Base-by-base conservation (phyloP, 64 coral and sea anemone species). In the Porites lutea region DNA sequence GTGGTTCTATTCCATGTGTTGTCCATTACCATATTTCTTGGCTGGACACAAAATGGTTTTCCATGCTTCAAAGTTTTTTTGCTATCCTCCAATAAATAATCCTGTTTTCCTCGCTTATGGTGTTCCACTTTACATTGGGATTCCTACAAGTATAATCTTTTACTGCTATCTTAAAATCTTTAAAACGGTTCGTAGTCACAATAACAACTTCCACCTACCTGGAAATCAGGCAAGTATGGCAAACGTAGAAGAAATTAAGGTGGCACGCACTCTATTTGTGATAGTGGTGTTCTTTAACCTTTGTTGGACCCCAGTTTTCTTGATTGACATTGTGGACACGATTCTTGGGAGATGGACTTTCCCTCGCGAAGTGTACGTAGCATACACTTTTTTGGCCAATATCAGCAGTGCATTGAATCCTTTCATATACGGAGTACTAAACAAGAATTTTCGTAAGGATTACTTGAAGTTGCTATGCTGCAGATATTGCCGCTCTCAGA, bases 161-260 rank as follows among this genome's bases (percentile, higher is more conserved):
- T 91, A 59, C 49, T 91, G 89, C 20, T 83, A 73, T 52, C 74
- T 73, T 22, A 83, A 49, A 27, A 79, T 91, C 11, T 91, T 80
- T 47, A 48, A 59, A 60, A 44, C 46, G 6, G 89, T 91, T 13
- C 61, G 57, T 23, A 50, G 44, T 2, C 78, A 91, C 59, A 79
- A 78, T 47, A 65, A 23, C 54, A 57, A 57, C 54, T 57, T 57
- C 54, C 54, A 57, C 7, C 7, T 12, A 57, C 7, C 54, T 57
- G 54, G 54, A 12, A 7, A 57, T 57, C 7, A 12, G 12, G 12
- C 7, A 9, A 57, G 54, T 12, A 57, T 12, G 12, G 54, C 12
- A 73, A 73, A 73, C 45, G 37, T 70, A 8, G 78, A 82, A 4
- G 89, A 91, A 20, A 82, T 91, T 27, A 81, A 83, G 63, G 44